Evolutionary conservation across 2,113 vertebrate species (phyloP), one percentile per base, ranked within the genome.

Genomic region (Oophaga pumilio): DNA sequence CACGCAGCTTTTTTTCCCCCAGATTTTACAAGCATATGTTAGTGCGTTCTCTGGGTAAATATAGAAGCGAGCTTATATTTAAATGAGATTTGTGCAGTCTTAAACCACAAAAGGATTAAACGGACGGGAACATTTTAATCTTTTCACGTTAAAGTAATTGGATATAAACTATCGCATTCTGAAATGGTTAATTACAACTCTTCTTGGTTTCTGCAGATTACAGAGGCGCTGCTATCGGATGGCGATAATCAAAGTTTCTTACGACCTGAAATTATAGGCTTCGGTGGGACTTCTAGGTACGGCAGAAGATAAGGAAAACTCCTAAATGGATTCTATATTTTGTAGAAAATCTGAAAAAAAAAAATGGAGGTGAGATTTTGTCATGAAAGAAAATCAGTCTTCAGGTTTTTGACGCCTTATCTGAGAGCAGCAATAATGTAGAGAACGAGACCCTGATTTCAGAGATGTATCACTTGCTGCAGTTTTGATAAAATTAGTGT

Each of bases 21-120:
- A 22, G 9, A 52, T 43, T 24, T 68, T 24, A 5, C 28, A 50
- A 82, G 11, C 49, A 28, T 60, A 60, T 62, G 56, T 60, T 18
- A 50, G 49, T 26, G 11, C 49, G 12, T 68, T 82, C 62, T 6
- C 60, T 52, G 49, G 60, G 62, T 50, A 66, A 64, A 82, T 49
- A 20, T 82, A 66, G 26, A 79, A 8, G 15, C 1, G 20, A 68
- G 80, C 43, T 82, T 82, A 82, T 82, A 66, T 82, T 66, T 52
- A 82, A 82, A 82, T 82, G 57, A 82, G 80, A 82, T 82, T 82
- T 82, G 80, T 66, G 80, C 60, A 20, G 17, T 82, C 80, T 66
- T 82, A 68, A 82, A 82, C 33, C 78, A 24, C 60, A 66, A 52
- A 82, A 68, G 60, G 80, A 82, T 82, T 68, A 82, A 66, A 82